Evolutionary conservation across 1,140 invertebrate species (phyloP).

Genomic region (Hyphantria cunea): DNA sequence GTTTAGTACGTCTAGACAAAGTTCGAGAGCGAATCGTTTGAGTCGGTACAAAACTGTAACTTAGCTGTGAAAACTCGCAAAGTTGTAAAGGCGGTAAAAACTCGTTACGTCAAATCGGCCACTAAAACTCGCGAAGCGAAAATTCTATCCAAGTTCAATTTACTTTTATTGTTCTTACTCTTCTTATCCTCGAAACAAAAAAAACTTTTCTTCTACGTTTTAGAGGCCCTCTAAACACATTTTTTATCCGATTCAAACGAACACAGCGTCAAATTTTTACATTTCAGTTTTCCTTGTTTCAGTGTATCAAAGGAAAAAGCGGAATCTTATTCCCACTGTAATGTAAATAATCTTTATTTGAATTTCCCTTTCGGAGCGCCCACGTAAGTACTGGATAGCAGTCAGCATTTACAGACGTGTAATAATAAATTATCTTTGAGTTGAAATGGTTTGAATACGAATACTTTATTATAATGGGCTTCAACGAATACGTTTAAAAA

Average conservation of each 20-base stretch:
- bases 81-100: conserved; percentile 77
- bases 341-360: conserved; percentile 55
- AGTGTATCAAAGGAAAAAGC: conserved; percentile 54
- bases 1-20: conserved; percentile 5
- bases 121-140: conserved; percentile 79
- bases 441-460: neutral
- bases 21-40: conserved; percentile 30
- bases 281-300: conserved; percentile 53
- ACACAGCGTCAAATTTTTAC: conserved; percentile 56
- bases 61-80: conserved; percentile 58
- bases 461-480: too few relatives aligned
- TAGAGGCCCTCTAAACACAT: conserved; percentile 63
- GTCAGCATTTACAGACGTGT: conserved; percentile 7
- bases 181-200: conserved; percentile 62
- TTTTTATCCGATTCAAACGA: conserved; percentile 62
- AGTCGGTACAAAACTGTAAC: conserved; percentile 43
- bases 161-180: conserved; percentile 78
- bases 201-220: conserved; percentile 53
- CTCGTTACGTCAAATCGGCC: conserved; percentile 77
- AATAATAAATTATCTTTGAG: conserved; percentile 1
- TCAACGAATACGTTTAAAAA: too few relatives aligned
- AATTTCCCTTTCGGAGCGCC: conserved; percentile 41
- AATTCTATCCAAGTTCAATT: conserved; percentile 80
- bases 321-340: conserved; percentile 44
- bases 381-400: conserved; percentile 1